These are phyloP conservation scores for Ganaspis sp. DNA, from an alignment of 1,140 invertebrate genomes.

Conservation along the genomic window DNA sequence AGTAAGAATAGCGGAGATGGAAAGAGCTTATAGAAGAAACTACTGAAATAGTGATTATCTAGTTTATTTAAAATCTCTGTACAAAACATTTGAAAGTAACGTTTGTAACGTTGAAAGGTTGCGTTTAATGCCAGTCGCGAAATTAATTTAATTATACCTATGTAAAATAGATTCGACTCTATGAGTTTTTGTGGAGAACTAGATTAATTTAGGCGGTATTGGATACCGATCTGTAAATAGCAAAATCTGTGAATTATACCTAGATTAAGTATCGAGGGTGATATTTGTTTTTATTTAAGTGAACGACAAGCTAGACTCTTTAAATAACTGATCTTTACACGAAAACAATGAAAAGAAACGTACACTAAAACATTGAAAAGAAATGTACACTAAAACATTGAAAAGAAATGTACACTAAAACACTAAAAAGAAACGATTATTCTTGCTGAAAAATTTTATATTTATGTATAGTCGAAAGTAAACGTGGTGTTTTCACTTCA, in stretches of 20 bases:
- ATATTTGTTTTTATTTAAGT: constrained; percentile 35
- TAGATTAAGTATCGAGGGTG: constrained; percentile 38
- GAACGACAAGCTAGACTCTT: not conserved
- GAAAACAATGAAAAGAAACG: not conserved
- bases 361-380: no score
- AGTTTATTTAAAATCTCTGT: not conserved
- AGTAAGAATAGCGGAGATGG: constrained; percentile 33
- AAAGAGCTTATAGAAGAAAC: constrained; percentile 11
- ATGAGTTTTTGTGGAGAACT: constrained; percentile 40
- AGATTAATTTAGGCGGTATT: constrained; percentile 24
- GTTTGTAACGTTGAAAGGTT: not conserved
- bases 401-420: no score
- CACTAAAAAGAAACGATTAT: not conserved
- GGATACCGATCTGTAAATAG: constrained; percentile 30
- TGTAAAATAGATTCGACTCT: not conserved
- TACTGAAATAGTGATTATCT: not conserved
- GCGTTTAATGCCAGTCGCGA: not conserved
- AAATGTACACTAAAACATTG: no score
- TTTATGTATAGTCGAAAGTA: constrained; percentile 38
- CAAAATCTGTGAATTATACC: not conserved
- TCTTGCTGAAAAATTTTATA: constrained; percentile 29
- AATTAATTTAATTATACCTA: not conserved
- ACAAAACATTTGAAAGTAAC: not conserved
- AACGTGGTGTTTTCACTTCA: constrained; percentile 31
- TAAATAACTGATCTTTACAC: not conserved